phyloP scores from a whole-genome alignment of 2,797 vertebrate genomes.

The Chlorospingus flavigularis region DNA sequence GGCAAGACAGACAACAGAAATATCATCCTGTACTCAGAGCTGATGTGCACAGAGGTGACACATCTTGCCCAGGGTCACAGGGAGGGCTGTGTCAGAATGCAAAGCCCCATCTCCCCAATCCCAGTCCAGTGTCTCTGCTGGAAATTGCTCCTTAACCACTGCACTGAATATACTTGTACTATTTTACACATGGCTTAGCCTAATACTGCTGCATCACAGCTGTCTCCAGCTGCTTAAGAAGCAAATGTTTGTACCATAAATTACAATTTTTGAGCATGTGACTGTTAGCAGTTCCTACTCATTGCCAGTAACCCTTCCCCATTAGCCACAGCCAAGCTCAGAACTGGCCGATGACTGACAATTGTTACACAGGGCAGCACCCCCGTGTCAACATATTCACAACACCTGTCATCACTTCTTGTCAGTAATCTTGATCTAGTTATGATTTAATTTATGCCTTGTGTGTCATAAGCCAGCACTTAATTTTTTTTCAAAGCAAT shows the following conservation, averaged over 20 bases:
- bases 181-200: background rate
- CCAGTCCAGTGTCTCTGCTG: background rate
- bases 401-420: constrained; percentile 78
- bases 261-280: background rate
- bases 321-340: background rate
- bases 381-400: constrained; percentile 68
- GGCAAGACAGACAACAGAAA: constrained; percentile 49
- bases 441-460: constrained; percentile 76
- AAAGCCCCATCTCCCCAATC: background rate
- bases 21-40: background rate
- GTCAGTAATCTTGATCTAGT: constrained; percentile 56
- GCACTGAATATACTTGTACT: background rate
- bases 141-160: background rate
- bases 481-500: constrained; percentile 48
- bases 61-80: constrained; percentile 38
- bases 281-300: background rate
- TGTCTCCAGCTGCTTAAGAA: constrained; percentile 4
- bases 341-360: constrained; percentile 72
- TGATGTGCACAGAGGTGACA: constrained; percentile 25
- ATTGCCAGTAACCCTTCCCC: background rate
- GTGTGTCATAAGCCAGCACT: constrained; percentile 52
- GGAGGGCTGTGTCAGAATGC: constrained; percentile 14
- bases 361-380: constrained; percentile 55
- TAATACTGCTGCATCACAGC: background rate
- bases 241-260: constrained; percentile 8